These are phyloP conservation scores for Drosophila asahinai DNA, from an alignment of 1,140 invertebrate genomes.

Conservation along the genomic window DNA sequence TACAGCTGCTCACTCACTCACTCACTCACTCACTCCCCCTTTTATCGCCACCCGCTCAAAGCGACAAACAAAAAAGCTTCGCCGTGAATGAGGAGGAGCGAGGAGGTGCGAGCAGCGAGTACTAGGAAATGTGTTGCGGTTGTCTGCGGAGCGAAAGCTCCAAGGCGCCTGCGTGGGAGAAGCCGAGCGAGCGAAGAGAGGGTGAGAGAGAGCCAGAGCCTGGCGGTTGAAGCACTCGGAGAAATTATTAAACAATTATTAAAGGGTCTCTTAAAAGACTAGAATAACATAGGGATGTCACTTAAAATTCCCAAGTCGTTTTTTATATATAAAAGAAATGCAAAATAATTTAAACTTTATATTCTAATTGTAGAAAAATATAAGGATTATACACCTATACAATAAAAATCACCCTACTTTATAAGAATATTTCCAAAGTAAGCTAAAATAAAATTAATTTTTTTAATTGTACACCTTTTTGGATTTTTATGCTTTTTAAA, in stretches of 20 bases:
- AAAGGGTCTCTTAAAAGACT: background rate
- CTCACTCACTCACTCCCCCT: constrained; percentile 10
- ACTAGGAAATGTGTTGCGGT: constrained; percentile 77
- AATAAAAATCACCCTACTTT: no score
- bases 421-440: no score
- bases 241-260: background rate
- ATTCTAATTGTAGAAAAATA: no score
- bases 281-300: no score
- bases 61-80: constrained; percentile 62
- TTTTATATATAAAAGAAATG: no score
- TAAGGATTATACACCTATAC: no score
- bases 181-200: background rate
- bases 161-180: constrained; percentile 69
- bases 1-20: constrained; percentile 66
- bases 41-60: constrained; percentile 21
- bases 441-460: no score
- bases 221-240: constrained; percentile 7
- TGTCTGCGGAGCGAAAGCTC: constrained; percentile 38
- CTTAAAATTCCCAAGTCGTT: background rate
- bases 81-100: constrained; percentile 1
- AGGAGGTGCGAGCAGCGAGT: constrained; percentile 25
- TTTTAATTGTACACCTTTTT: no score
- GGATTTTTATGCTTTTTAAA: no score
- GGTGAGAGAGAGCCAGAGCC: constrained; percentile 7
- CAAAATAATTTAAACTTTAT: no score